Evolutionary conservation across 1,140 invertebrate species (phyloP), one percentile per base, ranked within the genome.

Genomic region (Leucophenga varia): DNA sequence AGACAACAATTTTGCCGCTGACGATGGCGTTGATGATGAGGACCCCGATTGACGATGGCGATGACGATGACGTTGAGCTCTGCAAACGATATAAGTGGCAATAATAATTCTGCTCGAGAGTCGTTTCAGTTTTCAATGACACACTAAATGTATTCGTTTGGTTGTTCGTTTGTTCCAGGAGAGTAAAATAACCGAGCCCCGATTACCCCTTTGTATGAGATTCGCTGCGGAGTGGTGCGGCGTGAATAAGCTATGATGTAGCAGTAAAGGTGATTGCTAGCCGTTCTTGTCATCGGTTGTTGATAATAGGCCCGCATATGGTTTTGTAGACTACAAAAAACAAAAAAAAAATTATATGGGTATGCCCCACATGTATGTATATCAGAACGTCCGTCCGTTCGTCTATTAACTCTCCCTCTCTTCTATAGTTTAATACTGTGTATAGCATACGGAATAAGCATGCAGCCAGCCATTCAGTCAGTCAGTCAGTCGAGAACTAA

Each of bases 21-120:
- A 25, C 10, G 22, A 25, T 10, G 22, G 10, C 10, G 5, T 25
- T 25, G 22, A 6, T 10, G 22, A 25, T 10, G 22, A n/a, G n/a
- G n/a, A n/a, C n/a, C n/a, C n/a, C n/a, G n/a, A n/a, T n/a, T n/a
- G n/a, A 25, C 22, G 10, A 25, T 25, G 22, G n/a, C n/a, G 8
- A 34, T 34, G 31, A 14, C 34, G 8, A 59, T 65, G 52, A 45
- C 37, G 48, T 56, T 55, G 54, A 46, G 52, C 42, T 55, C 49
- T 64, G 44, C 37, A 37, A 30, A 39, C 35, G 61, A 34, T 34
- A 17, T 47, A 65, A 69, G 65, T 69, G 65, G 65, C 58, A 70
- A 69, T 69, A 69, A 70, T 64, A 70, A 70, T 64, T 65, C 61
- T 56, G 65, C 52, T 69, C 64, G 61, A 64, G 65, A 69, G 65